Evolutionary conservation across 2,113 vertebrate genomes (phyloP), one percentile per base, ranked within the genome.

Genomic region (Callaeas wilsoni): DNA sequence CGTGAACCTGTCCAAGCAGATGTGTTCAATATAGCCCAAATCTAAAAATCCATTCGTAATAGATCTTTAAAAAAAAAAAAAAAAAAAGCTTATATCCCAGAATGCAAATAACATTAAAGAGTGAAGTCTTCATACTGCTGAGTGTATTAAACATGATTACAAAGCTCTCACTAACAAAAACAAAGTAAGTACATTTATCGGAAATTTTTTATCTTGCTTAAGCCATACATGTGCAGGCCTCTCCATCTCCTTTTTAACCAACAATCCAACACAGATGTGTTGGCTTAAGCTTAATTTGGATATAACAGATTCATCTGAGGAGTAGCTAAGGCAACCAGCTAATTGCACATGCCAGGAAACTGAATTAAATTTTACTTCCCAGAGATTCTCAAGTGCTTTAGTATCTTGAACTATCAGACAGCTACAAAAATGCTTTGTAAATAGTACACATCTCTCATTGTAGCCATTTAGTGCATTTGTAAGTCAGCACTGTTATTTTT

Each of bases 321-420:
- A 52, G 62, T 88, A 93, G 70, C 82, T 83, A 83, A 90, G 91
- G 62, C 70, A 93, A 95, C 82, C 69, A 74, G 6, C 74, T 71
- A 87, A 93, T 65, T 60, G 47, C 35, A 93, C 9, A 7, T 67
- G 65, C 85, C 35, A 68, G 71, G 62, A 92, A n/a, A 44, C 57
- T 33, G 33, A 92, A 44, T 85, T 76, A 71, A 90, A 82, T 64
- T 82, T 78, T 59, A 59, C 44, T 64, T 83, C n/a, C 7, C 22
- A 83, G 52, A 52, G 57, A 68, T 76, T 88, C 67, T 73, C 62
- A 44, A 92, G 49, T 49, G 67, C 83, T 92, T 86, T 41, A 80
- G 57, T 52, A 47, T 30, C 62, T 47, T 76, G 27, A 78, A 70
- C 62, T 60, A 52, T 44, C 22, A 57, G 37, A 42, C 25, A 79